Percentiles rank a stretch among this genome's conserved stretches.
Evolutionary conservation across 2,113 vertebrate genomes (phyloP).

Genomic region (Gambusia holbrooki): DNA sequence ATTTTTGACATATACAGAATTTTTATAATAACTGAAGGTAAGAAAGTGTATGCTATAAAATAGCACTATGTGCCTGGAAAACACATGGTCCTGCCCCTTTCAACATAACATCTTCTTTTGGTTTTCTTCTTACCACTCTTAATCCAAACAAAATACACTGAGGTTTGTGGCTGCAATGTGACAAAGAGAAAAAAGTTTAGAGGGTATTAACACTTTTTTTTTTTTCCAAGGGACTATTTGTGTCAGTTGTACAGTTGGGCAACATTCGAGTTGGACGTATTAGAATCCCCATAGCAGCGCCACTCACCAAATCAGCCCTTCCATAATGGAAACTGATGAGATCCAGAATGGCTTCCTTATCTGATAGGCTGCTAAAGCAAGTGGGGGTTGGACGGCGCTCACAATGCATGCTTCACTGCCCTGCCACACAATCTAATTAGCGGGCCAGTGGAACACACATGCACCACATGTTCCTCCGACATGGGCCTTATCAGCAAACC

Average conservation of each 20-base stretch:
- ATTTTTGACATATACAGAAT: no score
- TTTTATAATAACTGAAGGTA: no score
- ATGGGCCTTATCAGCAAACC: constrained; percentile 79
- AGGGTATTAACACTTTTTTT: background rate
- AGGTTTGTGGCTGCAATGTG: background rate
- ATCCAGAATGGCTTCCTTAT: constrained; percentile 80
- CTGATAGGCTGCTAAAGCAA: constrained; percentile 76
- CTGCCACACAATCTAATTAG: constrained; percentile 82
- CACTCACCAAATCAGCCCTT: constrained; percentile 66
- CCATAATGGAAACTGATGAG: constrained; percentile 81
- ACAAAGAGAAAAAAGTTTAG: background rate
- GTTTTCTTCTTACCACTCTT: background rate
- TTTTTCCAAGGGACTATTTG: constrained; percentile 23
- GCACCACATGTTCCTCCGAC: constrained; percentile 74
- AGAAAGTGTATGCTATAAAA: no score
- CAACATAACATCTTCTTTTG: no score
- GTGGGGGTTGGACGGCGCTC: constrained; percentile 41
- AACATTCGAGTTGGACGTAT: constrained; percentile 60
- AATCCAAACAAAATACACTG: background rate
- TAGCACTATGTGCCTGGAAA: no score
- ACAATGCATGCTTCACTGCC: constrained; percentile 74
- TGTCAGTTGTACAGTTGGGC: constrained; percentile 57
- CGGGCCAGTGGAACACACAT: constrained; percentile 82
- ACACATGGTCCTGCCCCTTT: no score
- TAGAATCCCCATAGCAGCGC: constrained; percentile 52